These are phyloP conservation scores for Diarsia brunnea DNA, from an alignment of 2,888 invertebrate genomes.

Conservation along the genomic window DNA sequence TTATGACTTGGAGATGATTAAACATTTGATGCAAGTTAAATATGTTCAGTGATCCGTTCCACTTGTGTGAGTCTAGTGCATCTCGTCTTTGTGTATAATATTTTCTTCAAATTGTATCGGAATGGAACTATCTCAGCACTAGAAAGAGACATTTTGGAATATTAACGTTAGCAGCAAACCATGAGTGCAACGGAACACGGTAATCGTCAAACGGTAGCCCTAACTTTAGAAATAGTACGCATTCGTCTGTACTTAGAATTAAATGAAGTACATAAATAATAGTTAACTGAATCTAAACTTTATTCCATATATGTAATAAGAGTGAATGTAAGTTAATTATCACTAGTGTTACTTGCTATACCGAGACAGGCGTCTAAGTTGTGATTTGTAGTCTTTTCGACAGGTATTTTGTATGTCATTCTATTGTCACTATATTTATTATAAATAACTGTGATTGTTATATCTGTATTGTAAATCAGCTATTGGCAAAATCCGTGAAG, in stretches of 20 bases:
- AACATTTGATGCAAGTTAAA: constrained; percentile 60
- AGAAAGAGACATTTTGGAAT: constrained; percentile 46
- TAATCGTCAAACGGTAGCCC: constrained; percentile 65
- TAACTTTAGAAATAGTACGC: constrained; percentile 74
- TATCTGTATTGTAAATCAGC: constrained; percentile 75
- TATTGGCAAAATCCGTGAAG: constrained; percentile 78
- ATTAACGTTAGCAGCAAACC: constrained; percentile 39
- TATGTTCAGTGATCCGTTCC: constrained; percentile 63
- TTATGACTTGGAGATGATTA: constrained; percentile 50
- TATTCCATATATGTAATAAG: constrained; percentile 86
- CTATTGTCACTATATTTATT: constrained; percentile 78
- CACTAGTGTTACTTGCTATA: constrained; percentile 81
- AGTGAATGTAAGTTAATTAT: constrained; percentile 85
- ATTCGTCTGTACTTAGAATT: constrained; percentile 81
- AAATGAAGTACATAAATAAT: constrained; percentile 87
- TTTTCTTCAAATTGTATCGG: constrained; percentile 34
- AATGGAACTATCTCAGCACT: constrained; percentile 38
- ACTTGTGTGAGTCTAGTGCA: constrained; percentile 56
- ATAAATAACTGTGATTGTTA: constrained; percentile 85
- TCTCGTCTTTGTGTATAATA: constrained; percentile 33
- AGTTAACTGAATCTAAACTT: constrained; percentile 84
- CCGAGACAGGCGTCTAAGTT: constrained; percentile 84
- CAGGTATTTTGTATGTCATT: constrained; percentile 82
- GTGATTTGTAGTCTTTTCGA: constrained; percentile 88
- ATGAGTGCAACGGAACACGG: constrained; percentile 71